Evolutionary conservation across 35 echinoderm and acorn worm species (phyloP).

Genomic region (Eucidaris tribuloides): DNA sequence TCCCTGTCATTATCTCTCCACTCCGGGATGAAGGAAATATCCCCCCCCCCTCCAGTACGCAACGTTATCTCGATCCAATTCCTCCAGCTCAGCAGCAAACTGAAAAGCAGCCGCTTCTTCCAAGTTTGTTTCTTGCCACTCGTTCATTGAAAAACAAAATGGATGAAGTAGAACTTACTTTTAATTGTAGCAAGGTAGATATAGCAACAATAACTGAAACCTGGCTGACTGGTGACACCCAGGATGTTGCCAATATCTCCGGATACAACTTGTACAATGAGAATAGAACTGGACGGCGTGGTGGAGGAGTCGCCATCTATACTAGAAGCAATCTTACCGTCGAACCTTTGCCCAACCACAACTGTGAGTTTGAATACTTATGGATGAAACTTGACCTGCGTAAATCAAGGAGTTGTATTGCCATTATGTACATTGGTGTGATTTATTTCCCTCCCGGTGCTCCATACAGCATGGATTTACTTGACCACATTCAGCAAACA

Average conservation of each 20-base stretch:
- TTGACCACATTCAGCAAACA: neutral
- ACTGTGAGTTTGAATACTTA: constrained; percentile 1
- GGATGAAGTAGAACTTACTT: no score
- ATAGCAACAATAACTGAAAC: constrained; percentile 8
- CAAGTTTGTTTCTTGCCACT: no score
- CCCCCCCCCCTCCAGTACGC: no score
- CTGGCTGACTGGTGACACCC: neutral
- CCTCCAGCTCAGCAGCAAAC: no score
- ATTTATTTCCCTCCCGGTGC: neutral
- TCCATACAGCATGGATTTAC: neutral
- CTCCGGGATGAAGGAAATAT: no score
- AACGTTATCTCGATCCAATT: no score
- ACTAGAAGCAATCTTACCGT: neutral
- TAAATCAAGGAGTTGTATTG: neutral
- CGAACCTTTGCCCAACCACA: neutral
- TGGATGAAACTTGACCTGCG: neutral
- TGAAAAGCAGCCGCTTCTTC: no score
- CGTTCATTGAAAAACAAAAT: no score
- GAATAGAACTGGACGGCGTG: neutral
- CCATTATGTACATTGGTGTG: neutral
- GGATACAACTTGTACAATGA: neutral
- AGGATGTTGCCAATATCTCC: neutral
- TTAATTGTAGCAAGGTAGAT: no score
- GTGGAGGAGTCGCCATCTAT: constrained; percentile 16
- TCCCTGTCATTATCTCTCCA: no score